phyloP scores from a whole-genome alignment of 2,113 vertebrate genomes.

The Gracilinanus agilis region DNA sequence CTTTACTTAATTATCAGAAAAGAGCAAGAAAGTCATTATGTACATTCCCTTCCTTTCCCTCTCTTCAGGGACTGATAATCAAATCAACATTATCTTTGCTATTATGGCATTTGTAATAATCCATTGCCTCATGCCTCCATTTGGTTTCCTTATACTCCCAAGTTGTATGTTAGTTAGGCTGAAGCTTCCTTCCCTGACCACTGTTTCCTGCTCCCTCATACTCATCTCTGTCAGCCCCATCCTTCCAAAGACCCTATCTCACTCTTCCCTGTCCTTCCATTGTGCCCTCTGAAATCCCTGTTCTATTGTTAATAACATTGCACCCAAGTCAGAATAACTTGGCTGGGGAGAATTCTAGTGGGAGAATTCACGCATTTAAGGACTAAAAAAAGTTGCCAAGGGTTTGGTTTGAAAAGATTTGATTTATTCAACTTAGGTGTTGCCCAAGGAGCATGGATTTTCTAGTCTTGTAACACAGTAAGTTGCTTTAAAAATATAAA shows the following conservation, averaged over 20 bases:
- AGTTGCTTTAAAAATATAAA: conserved; percentile 35
- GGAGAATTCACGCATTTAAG: conserved; percentile 89
- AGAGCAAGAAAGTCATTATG: neutral
- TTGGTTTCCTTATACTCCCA: neutral
- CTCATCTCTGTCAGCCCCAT: neutral
- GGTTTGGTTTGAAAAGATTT: conserved; percentile 11
- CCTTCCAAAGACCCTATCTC: neutral
- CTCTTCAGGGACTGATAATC: neutral
- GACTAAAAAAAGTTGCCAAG: conserved; percentile 48
- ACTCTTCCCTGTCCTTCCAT: neutral
- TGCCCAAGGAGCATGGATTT: neutral
- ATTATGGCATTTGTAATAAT: neutral
- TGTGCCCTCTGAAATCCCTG: neutral
- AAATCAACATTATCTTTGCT: neutral
- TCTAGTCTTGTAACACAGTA: neutral
- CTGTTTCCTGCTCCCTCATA: neutral
- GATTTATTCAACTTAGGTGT: conserved; percentile 41
- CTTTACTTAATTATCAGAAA: neutral
- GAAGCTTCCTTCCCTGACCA: neutral
- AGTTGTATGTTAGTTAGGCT: neutral
- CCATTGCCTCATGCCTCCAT: too few species aligned
- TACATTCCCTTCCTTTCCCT: neutral
- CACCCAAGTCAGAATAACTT: conserved; percentile 59
- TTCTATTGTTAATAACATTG: neutral
- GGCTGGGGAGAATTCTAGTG: conserved; percentile 89